Evolutionary conservation across 2,797 vertebrate genomes (phyloP).

Genomic region (Caiman crocodilus): DNA sequence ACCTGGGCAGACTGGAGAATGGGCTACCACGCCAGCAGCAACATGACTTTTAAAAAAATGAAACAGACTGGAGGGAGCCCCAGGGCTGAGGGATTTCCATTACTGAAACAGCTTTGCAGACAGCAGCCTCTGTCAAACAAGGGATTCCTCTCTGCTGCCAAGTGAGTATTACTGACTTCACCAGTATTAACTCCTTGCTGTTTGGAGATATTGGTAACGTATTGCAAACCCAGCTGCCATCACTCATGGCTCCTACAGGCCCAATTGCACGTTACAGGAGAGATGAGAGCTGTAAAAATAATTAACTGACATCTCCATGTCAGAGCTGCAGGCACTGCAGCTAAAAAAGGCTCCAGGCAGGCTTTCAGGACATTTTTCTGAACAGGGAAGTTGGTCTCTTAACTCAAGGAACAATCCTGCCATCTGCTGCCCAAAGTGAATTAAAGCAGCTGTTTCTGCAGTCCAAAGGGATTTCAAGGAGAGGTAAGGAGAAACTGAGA

Average conservation of each 20-base stretch:
- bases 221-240: background rate
- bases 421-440: background rate
- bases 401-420: background rate
- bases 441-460: background rate
- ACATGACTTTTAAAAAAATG: background rate
- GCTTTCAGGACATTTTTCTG: background rate
- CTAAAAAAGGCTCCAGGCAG: background rate
- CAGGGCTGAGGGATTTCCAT: too few species aligned
- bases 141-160: background rate
- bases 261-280: background rate
- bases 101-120: background rate
- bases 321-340: background rate
- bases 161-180: background rate
- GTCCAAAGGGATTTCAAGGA: background rate
- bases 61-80: background rate
- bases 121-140: background rate
- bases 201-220: too few species aligned
- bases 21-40: background rate
- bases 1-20: background rate
- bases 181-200: background rate
- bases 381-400: background rate
- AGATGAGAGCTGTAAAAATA: background rate
- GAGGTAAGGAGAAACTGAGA: background rate
- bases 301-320: background rate
- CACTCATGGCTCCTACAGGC: background rate